Evolutionary conservation across 1,140 invertebrate species (phyloP).

Genomic region (Teleopsis dalmanni): DNA sequence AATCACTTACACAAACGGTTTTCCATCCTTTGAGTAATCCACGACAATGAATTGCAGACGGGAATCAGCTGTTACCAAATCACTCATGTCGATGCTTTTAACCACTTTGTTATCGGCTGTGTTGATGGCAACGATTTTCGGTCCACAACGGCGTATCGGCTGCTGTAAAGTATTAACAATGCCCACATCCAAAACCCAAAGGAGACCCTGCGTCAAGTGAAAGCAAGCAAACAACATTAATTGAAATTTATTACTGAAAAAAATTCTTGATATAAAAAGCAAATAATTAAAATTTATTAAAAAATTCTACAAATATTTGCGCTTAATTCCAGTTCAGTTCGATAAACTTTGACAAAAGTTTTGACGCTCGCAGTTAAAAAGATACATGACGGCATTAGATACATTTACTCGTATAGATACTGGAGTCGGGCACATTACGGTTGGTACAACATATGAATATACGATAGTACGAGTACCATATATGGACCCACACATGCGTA

Average conservation of each 20-base stretch:
- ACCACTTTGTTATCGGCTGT: conserved; percentile 53
- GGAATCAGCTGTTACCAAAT: conserved; percentile 48
- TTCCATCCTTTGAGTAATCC: conserved; percentile 41
- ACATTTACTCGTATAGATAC: no score
- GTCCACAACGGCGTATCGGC: conserved; percentile 54
- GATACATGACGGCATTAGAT: no score
- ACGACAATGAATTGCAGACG: conserved; percentile 58
- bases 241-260: background rate
- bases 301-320: background rate
- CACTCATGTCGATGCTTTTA: conserved; percentile 52
- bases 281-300: background rate
- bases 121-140: conserved; percentile 60
- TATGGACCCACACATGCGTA: no score
- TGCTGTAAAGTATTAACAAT: conserved; percentile 57
- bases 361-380: no score
- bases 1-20: conserved; percentile 40
- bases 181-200: conserved; percentile 63
- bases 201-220: conserved; percentile 45
- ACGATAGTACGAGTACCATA: no score
- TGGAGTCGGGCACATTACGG: no score
- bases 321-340: background rate
- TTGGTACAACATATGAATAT: no score
- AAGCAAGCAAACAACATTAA: background rate
- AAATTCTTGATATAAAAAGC: background rate
- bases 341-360: no score